A percentile compares a stretch with the other conserved stretches of the same genome.
Conservation (phyloP, 2,113 vertebrate species). For the Parotia lawesii region DNA sequence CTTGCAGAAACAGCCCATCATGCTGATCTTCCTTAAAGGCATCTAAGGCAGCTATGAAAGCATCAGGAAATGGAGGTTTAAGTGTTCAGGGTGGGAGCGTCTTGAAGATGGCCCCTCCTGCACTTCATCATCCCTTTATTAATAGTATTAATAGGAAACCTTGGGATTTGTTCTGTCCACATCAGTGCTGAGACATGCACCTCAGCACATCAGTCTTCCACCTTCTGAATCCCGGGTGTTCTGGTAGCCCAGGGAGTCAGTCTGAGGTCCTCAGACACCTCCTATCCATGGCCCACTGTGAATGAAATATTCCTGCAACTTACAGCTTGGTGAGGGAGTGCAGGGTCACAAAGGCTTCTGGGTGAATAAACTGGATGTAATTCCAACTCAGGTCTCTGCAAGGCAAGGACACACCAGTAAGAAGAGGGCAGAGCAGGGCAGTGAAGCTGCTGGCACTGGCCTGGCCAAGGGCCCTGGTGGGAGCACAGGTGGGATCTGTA, state of each 20-base stretch:
- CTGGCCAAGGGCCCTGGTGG: background rate
- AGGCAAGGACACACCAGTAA: constrained; percentile 11
- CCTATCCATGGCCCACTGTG: background rate
- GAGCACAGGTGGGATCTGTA: background rate
- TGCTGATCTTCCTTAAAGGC: background rate
- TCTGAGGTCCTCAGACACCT: background rate
- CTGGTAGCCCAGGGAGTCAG: background rate
- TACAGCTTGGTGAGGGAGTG: constrained; percentile 89
- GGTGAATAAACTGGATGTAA: constrained; percentile 83
- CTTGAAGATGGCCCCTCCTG: background rate
- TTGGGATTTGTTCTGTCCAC: background rate
- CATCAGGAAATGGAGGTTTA: background rate
- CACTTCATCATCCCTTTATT: background rate
- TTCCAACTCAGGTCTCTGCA: constrained; percentile 92
- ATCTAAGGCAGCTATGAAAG: background rate
- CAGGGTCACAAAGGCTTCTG: constrained; percentile 85
- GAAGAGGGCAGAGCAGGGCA: background rate
- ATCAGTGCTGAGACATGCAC: background rate
- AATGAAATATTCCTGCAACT: constrained; percentile 62
- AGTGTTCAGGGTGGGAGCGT: background rate
- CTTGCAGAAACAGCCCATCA: background rate
- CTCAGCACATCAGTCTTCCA: background rate
- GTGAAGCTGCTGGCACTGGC: background rate
- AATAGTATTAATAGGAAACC: background rate
- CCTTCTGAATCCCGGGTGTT: background rate